Evolutionary conservation across 2,113 vertebrate species (phyloP), one percentile per base, ranked within the genome.

Genomic region (Campylomormyrus tamandua): DNA sequence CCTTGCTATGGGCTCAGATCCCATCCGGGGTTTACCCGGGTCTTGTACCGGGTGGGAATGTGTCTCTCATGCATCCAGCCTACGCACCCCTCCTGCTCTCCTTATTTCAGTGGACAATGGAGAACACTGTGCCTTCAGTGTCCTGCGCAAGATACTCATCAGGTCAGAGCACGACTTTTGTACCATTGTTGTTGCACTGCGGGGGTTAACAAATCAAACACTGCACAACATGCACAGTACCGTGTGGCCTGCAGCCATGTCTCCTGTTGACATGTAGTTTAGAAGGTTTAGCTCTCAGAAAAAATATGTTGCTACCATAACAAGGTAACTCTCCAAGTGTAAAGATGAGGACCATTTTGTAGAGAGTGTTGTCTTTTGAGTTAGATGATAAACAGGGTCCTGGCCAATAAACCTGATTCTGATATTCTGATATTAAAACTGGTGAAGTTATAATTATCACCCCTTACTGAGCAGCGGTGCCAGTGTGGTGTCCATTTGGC

Each of bases 101-200:
- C 58, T 88, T 92, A 87, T 95, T 95, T 91, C 93, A 97, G 96
- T 97, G 92, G 96, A 96, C 91, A 96, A 96, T 17, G 96, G 96
- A 2, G 96, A 97, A 87, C 96, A 96, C 92, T 96, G 96, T 56
- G 96, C 96, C 93, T 96, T 97, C 92, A 96, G 95, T 10, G 95
- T 96, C 77, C 92, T 97, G 42, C 94, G 96, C 77, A 96, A 96
- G 94, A 96, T 97, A 96, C 91, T 97, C 13, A 97, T 96, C 93
- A 95, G 96, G 96, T 96, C 88, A 95, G 91, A 88, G 52, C 1
- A 2, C 1, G 0, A 56, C 39, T 17, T 27, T 48, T 86, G 83
- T 45, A 45, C 62, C 10, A 27, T 70, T 70, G n/a, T 13, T 31
- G 62, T 70, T 13, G 62, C n/a, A 11, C 62, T 66, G 8, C 5